These are phyloP conservation scores for Temnopleurus reevesii DNA, from an alignment of 53 echinoderm and acorn worm genomes.

Conservation along the genomic window DNA sequence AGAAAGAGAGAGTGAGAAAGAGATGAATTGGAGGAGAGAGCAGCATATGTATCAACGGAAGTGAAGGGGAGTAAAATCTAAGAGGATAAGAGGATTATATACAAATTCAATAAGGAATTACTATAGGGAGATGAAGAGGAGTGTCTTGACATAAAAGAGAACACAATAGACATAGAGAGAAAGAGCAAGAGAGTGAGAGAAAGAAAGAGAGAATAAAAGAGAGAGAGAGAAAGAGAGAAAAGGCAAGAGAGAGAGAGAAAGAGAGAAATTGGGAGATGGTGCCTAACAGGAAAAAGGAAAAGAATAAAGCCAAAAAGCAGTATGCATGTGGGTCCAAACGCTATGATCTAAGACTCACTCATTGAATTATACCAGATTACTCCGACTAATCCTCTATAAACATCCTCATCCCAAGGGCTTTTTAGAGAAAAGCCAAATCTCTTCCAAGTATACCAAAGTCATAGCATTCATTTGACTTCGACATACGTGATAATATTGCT, in stretches of 20 bases:
- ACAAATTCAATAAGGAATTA: background rate
- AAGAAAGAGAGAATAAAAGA: background rate
- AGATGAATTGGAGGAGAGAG: background rate
- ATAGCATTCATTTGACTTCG: too few species aligned
- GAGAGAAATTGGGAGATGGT: background rate
- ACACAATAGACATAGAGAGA: background rate
- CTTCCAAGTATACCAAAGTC: background rate
- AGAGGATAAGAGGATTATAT: background rate
- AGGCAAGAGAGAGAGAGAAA: background rate
- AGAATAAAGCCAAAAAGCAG: too few species aligned
- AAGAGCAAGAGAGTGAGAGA: background rate
- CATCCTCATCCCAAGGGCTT: background rate
- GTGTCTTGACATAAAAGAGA: background rate
- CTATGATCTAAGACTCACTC: background rate
- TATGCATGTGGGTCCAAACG: background rate
- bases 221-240: background rate
- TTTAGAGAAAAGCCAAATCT: background rate
- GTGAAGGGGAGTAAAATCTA: background rate
- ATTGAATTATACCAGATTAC: constrained; percentile 9
- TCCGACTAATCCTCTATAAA: background rate
- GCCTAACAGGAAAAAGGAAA: background rate
- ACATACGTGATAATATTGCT: too few species aligned
- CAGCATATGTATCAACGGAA: background rate
- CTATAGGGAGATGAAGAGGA: background rate
- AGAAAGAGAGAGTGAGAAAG: background rate